A percentile compares a stretch with the other conserved stretches of the same genome.
phyloP scores from a whole-genome alignment of 2,888 invertebrate species.

The Herminia tarsipennalis region DNA sequence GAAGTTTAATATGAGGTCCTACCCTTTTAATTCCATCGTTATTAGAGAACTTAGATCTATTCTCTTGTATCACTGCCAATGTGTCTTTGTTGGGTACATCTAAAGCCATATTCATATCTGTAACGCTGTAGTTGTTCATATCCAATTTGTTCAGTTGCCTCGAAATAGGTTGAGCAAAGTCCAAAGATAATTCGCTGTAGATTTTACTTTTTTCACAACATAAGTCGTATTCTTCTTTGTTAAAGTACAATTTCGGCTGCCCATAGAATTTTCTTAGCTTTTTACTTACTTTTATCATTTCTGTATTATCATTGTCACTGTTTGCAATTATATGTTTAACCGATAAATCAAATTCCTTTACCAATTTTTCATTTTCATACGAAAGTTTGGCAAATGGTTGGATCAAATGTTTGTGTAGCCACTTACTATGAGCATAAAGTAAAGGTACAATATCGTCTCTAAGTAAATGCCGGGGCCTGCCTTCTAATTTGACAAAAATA shows the following conservation, averaged over 20 bases:
- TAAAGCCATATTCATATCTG: constrained; percentile 54
- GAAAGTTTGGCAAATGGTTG: constrained; percentile 55
- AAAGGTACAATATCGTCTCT: constrained; percentile 85
- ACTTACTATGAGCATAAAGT: constrained; percentile 89
- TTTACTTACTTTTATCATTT: constrained; percentile 65
- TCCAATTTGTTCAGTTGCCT: constrained; percentile 58
- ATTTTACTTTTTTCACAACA: constrained; percentile 50
- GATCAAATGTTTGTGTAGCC: constrained; percentile 89
- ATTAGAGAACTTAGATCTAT: constrained; percentile 43
- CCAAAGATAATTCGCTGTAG: constrained; percentile 57
- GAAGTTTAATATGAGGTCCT: constrained; percentile 62
- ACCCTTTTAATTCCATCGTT: constrained; percentile 29
- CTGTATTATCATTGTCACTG: constrained; percentile 53
- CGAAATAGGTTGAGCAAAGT: constrained; percentile 62
- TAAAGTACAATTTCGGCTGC: constrained; percentile 68
- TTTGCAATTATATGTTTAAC: constrained; percentile 43
- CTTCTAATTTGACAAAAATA: constrained; percentile 59
- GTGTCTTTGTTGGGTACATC: constrained; percentile 59
- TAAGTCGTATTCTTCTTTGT: constrained; percentile 58
- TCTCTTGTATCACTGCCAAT: constrained; percentile 50
- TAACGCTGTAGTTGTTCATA: constrained; percentile 40
- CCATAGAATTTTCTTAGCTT: constrained; percentile 71
- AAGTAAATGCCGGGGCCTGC: constrained; percentile 64
- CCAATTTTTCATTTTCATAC: constrained; percentile 39
- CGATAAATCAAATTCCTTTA: constrained; percentile 44